Conservation (phyloP, 23 tunicate genomes). For the Oikopleura dioica region DNA sequence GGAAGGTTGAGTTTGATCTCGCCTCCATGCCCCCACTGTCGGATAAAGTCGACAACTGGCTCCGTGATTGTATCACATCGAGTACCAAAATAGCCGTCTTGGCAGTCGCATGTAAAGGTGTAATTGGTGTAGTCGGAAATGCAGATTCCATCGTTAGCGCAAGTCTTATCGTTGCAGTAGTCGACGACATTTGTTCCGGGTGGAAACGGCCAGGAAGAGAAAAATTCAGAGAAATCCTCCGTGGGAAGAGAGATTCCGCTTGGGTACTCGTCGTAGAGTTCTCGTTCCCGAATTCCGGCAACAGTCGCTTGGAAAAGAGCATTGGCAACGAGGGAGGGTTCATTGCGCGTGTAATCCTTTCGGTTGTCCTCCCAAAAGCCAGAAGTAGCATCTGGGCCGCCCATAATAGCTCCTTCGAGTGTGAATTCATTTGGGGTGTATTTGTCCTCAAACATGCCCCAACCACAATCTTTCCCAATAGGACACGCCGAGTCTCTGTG, state of each 20-base stretch:
- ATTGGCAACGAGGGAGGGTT: conserved; percentile 1
- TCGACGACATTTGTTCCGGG: conserved; percentile 22
- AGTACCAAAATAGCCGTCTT: conserved; percentile 4
- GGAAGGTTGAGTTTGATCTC: not conserved
- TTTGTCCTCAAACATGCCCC: conserved; percentile 6
- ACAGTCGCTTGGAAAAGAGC: conserved; percentile 6
- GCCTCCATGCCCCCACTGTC: conserved; percentile 12
- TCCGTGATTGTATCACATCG: conserved; percentile 1
- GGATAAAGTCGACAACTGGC: conserved; percentile 1
- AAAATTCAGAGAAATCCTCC: not conserved
- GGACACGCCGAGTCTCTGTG: conserved; percentile 19
- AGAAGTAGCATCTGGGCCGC: conserved; percentile 25
- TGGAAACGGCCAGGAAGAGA: conserved; percentile 15
- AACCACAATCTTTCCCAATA: not conserved
- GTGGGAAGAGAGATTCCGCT: not conserved
- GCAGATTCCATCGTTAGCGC: not conserved
- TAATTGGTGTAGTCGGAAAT: not conserved
- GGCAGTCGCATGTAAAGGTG: not conserved
- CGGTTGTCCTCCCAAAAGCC: conserved; percentile 8
- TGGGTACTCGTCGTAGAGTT: not conserved
- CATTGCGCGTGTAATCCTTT: not conserved
- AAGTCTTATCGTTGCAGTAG: not conserved
- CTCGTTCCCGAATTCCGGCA: conserved; percentile 10
- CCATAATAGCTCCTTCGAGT: conserved; percentile 48
- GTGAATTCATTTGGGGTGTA: conserved; percentile 11